phyloP scores from a whole-genome alignment of 2,797 vertebrate genomes.

The Myoxocephalus aenaeus region DNA sequence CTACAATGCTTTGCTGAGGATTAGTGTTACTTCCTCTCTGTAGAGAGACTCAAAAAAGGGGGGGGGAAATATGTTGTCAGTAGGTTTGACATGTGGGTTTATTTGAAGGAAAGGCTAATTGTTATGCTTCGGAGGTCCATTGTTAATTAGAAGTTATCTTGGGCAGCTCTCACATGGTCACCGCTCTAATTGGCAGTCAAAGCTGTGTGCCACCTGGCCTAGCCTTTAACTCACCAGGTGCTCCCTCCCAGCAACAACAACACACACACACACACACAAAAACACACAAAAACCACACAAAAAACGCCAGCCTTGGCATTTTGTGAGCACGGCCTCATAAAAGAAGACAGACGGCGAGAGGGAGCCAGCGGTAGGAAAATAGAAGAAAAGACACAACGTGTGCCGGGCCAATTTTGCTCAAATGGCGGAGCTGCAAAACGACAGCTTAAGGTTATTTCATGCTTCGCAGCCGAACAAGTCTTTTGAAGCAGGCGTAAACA shows the following conservation, averaged over 20 bases:
- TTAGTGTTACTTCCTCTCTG: slow-evolving; percentile 8
- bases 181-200: slow-evolving; percentile 77
- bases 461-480: slow-evolving; percentile 16
- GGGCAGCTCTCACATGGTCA: slow-evolving; percentile 70
- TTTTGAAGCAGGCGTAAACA: slow-evolving; percentile 9
- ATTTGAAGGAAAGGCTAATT: slow-evolving; percentile 72
- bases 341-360: slow-evolving; percentile 25
- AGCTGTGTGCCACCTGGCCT: slow-evolving; percentile 74
- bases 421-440: slow-evolving; percentile 18
- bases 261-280: neutral
- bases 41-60: neutral
- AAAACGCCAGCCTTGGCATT: slow-evolving; percentile 52
- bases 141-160: slow-evolving; percentile 78
- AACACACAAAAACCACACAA: neutral
- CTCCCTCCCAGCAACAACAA: slow-evolving; percentile 44
- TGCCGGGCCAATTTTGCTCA: slow-evolving; percentile 33
- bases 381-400: slow-evolving; percentile 1
- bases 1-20: slow-evolving; percentile 13
- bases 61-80: slow-evolving; percentile 28
- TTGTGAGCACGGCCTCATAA: slow-evolving; percentile 38
- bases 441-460: slow-evolving; percentile 45
- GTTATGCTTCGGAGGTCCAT: slow-evolving; percentile 71
- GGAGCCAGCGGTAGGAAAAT: neutral
- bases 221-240: slow-evolving; percentile 74
- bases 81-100: slow-evolving; percentile 48